Conservation (phyloP, 2,113 vertebrate genomes). For the Aviceda subcristata region DNA sequence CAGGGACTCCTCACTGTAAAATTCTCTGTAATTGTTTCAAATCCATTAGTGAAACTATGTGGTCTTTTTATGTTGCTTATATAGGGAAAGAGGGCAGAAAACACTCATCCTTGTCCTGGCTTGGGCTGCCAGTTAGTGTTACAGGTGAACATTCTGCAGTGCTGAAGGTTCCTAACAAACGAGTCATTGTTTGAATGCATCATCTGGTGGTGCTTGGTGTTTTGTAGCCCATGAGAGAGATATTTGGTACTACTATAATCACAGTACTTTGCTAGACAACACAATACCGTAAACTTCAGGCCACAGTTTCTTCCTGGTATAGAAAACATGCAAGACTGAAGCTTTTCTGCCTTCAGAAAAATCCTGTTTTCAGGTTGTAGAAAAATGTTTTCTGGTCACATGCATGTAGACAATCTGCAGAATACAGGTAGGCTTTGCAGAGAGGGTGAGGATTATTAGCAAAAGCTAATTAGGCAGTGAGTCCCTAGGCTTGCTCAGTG, state of each 20-base stretch:
- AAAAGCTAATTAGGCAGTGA: background rate
- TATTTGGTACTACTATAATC: background rate
- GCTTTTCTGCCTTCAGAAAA: background rate
- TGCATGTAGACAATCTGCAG: background rate
- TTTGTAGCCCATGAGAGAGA: background rate
- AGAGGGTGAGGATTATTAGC: background rate
- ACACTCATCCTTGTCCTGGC: background rate
- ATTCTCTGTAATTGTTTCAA: background rate
- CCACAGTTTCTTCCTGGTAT: background rate
- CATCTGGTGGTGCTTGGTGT: background rate
- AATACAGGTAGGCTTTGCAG: background rate
- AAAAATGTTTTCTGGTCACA: background rate
- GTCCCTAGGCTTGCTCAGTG: background rate
- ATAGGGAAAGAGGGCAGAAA: background rate
- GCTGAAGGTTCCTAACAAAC: background rate
- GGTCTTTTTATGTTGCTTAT: background rate
- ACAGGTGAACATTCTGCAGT: background rate
- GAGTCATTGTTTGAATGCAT: background rate
- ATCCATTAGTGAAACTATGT: background rate
- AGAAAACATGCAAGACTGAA: background rate
- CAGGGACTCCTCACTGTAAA: accelerated
- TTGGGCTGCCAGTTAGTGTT: background rate
- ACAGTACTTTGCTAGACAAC: background rate
- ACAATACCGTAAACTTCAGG: accelerated
- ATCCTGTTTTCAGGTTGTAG: background rate